phyloP scores from a whole-genome alignment of 2,888 invertebrate genomes.

The Drosophila nr. perissopoda region DNA sequence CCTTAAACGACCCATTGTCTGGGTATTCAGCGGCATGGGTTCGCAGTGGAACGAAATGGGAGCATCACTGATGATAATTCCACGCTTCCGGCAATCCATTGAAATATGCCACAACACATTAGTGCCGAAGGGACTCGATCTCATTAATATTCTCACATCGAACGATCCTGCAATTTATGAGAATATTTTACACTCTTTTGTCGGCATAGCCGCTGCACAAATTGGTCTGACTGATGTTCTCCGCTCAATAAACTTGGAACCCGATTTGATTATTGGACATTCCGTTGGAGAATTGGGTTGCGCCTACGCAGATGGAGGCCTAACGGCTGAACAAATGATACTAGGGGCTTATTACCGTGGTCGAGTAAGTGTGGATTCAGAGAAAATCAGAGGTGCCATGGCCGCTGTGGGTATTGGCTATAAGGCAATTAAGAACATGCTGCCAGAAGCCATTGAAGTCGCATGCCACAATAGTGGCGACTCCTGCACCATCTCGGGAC shows the following conservation, averaged over 20 bases:
- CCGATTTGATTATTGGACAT: slow-evolving; percentile 93
- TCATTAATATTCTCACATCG: slow-evolving; percentile 88
- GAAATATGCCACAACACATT: slow-evolving; percentile 87
- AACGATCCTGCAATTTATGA: slow-evolving; percentile 88
- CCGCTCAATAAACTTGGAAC: slow-evolving; percentile 87
- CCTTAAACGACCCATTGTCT: slow-evolving; percentile 91
- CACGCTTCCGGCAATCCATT: slow-evolving; percentile 90
- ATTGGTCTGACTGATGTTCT: slow-evolving; percentile 89
- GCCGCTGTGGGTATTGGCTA: slow-evolving; percentile 92
- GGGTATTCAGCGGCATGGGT: slow-evolving; percentile 96
- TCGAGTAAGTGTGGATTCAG: slow-evolving; percentile 89
- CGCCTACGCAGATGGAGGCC: slow-evolving; percentile 96
- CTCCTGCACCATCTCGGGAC: slow-evolving; percentile 96
- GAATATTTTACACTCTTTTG: slow-evolving; percentile 89
- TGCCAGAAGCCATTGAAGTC: slow-evolving; percentile 91
- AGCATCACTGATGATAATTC: slow-evolving; percentile 89
- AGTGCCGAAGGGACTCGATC: slow-evolving; percentile 87
- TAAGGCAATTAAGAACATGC: slow-evolving; percentile 86
- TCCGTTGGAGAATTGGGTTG: slow-evolving; percentile 98
- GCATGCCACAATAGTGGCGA: slow-evolving; percentile 95
- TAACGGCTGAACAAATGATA: slow-evolving; percentile 94
- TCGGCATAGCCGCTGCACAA: slow-evolving; percentile 90
- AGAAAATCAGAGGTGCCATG: slow-evolving; percentile 92
- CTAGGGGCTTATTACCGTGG: slow-evolving; percentile 94
- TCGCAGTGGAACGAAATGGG: slow-evolving; percentile 96